Evolutionary conservation across 2,888 invertebrate genomes (phyloP), one percentile per base, ranked within the genome.

Genomic region (Amiota minor): DNA sequence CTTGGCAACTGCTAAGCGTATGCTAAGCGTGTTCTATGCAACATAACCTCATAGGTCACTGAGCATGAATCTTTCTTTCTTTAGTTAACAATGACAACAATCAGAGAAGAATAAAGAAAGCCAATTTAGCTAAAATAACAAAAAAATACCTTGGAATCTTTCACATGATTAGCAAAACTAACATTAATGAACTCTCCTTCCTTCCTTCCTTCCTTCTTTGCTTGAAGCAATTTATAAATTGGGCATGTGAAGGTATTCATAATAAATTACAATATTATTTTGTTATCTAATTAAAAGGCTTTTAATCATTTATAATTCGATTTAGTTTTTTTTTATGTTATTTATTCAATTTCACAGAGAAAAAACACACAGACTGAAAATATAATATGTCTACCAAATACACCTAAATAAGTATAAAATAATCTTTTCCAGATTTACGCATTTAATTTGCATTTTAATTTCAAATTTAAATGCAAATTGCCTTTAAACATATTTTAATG

Each of bases 391-490:
- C n/a, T n/a, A n/a, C n/a, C n/a, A n/a, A n/a, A n/a, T n/a, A n/a
- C n/a, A n/a, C n/a, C n/a, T n/a, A n/a, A n/a, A 35, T 35, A 35
- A 4, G 2, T 1, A 3, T 35, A 35, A 35, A 35, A 35, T 35
- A 62, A 62, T 62, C 23, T 62, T 62, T 62, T 23, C 35, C 35
- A 62, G 62, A 62, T 62, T 62, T 62, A 35, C 14, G 35, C 62
- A 50, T 23, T 50, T 68, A 50, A 62, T 62, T 68, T 68, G 12
- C 12, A 10, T 47, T n/a, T 65, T 65, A 47, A 47, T 47, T 65
- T 65, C 47, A 47, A 65, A 65, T 65, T 65, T 47, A 47, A n/a
- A 65, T 65, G 65, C 65, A 65, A 62, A 65, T 65, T 65, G 65
- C 12, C 20, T 47, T 18, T 9, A 45, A 47, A 46, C 23, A 23